Conservation (phyloP, 2,888 invertebrate species). For the Dryococelus australis region DNA sequence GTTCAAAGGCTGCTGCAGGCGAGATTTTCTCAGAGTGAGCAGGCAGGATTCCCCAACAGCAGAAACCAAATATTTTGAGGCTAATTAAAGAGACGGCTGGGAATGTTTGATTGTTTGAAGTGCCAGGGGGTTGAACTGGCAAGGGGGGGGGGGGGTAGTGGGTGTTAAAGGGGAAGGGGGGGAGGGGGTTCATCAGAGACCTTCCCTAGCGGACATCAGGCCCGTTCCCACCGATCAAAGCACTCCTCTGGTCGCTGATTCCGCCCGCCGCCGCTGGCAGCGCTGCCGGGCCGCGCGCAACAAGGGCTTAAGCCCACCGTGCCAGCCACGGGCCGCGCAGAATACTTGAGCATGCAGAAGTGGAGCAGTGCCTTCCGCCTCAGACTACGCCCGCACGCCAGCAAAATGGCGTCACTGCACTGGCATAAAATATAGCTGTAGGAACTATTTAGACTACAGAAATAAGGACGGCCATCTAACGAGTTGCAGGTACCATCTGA, state of each 20-base stretch:
- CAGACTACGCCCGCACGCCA: too few relatives aligned
- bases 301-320: neutral
- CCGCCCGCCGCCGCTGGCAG: neutral
- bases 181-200: constrained; percentile 12
- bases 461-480: too few relatives aligned
- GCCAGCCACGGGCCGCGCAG: too few relatives aligned
- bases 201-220: neutral
- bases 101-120: constrained; percentile 28
- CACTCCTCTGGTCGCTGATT: neutral
- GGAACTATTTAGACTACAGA: too few relatives aligned
- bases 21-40: neutral
- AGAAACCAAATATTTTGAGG: constrained; percentile 45
- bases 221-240: constrained; percentile 25
- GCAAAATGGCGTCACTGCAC: too few relatives aligned
- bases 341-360: too few relatives aligned
- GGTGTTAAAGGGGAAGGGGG: neutral
- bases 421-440: too few relatives aligned
- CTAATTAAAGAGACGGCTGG: constrained; percentile 44
- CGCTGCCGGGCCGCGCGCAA: neutral
- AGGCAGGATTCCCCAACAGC: constrained; percentile 25
- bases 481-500: too few relatives aligned
- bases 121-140: neutral
- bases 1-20: neutral
- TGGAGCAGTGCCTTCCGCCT: too few relatives aligned
- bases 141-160: neutral